Evolutionary conservation across 2,113 vertebrate species (phyloP).

Genomic region (Stegostoma tigrinum): DNA sequence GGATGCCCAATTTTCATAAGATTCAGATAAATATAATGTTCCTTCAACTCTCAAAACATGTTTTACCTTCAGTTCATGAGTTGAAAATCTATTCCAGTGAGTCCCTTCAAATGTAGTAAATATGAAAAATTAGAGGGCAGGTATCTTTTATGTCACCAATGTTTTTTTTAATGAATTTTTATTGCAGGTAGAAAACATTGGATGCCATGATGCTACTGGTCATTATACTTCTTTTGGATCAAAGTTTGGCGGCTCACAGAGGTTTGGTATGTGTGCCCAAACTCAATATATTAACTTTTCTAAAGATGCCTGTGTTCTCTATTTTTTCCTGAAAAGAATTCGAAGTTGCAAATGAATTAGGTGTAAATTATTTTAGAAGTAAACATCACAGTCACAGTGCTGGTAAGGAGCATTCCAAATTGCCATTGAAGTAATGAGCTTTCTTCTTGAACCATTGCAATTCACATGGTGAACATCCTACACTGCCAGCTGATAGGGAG

Average conservation of each 20-base stretch:
- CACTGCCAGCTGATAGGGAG: not conserved
- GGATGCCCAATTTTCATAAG: not conserved
- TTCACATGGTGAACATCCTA: not conserved
- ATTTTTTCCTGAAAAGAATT: not conserved
- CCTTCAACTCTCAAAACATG: not conserved
- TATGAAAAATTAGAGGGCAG: not conserved
- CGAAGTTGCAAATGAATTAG: not conserved
- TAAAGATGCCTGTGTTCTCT: not conserved
- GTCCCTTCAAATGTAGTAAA: not conserved
- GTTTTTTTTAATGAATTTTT: not conserved
- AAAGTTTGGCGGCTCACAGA: constrained; percentile 23
- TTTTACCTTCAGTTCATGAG: not conserved
- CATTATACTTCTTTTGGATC: constrained; percentile 20
- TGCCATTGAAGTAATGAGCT: not conserved
- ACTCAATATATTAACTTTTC: not conserved
- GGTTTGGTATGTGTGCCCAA: not conserved
- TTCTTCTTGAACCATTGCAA: not conserved
- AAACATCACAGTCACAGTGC: not conserved
- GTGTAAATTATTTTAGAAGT: not conserved
- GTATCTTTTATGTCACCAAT: not conserved
- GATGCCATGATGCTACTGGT: constrained; percentile 17
- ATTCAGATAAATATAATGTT: not conserved
- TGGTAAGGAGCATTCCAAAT: not conserved
- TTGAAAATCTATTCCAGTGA: not conserved
- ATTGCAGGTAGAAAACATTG: not conserved